A percentile compares a stretch with the other conserved stretches of the same genome.
These are phyloP conservation scores for Tangara arthus DNA, from an alignment of 2,797 vertebrate genomes.

Conservation along the genomic window DNA sequence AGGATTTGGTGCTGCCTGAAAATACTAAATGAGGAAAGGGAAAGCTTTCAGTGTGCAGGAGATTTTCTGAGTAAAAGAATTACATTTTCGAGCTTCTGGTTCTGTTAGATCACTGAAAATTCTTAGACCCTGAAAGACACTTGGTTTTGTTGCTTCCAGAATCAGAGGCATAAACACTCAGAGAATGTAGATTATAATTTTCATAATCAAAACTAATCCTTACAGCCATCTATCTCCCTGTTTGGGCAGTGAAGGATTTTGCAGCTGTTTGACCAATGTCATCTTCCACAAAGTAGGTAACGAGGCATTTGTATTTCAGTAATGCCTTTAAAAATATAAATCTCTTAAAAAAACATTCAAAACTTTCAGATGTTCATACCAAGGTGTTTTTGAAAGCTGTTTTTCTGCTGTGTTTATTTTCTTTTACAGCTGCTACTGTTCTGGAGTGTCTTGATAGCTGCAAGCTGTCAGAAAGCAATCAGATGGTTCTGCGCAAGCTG, in stretches of 20 bases:
- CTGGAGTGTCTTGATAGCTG: conserved; percentile 85
- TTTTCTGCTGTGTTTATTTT: neutral
- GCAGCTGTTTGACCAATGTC: neutral
- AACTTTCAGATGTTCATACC: neutral
- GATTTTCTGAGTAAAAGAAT: neutral
- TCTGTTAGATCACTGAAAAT: neutral
- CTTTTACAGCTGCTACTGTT: conserved; percentile 80
- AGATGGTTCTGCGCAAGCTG: conserved; percentile 88
- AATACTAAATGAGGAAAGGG: neutral
- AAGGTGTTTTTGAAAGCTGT: neutral
- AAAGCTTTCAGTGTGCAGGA: neutral
- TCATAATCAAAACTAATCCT: neutral
- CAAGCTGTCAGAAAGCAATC: conserved; percentile 82
- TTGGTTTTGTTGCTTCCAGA: neutral
- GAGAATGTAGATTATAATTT: neutral
- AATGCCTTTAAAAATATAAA: neutral
- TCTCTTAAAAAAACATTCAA: neutral
- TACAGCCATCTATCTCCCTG: neutral
- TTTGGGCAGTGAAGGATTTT: neutral
- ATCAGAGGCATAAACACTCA: neutral
- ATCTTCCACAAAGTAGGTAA: neutral
- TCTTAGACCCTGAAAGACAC: neutral
- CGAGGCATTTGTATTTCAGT: neutral
- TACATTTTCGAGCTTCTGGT: neutral
- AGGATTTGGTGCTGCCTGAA: neutral